Evolutionary conservation across 2,888 invertebrate genomes (phyloP).

Genomic region (Ochropleura leucogaster): DNA sequence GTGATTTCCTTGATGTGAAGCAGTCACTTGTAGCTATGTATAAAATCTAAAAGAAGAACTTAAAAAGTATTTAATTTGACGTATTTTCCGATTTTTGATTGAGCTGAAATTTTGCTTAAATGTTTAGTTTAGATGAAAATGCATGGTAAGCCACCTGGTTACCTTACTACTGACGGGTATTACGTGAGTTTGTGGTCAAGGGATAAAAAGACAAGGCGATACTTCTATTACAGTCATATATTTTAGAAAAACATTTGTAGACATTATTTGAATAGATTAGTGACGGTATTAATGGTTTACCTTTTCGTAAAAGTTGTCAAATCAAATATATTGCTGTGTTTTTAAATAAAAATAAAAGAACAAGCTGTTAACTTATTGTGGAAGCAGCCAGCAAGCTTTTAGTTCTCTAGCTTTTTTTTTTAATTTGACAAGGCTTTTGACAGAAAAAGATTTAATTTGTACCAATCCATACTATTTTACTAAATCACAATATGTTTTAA

Average conservation of each 20-base stretch:
- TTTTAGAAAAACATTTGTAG: conserved; percentile 24
- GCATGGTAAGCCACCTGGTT: too few species aligned
- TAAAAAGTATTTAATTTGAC: too few species aligned
- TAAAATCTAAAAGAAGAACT: too few species aligned
- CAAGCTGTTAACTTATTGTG: background rate
- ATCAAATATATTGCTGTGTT: conserved; percentile 12
- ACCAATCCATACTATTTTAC: too few species aligned
- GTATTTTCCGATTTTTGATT: too few species aligned
- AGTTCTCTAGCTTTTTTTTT: background rate
- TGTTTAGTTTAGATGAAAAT: too few species aligned
- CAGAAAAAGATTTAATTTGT: background rate
- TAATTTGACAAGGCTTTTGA: too few species aligned
- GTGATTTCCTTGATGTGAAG: too few species aligned
- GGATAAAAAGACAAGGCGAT: conserved; percentile 14
- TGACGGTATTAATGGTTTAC: conserved; percentile 2
- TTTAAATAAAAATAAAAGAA: conserved; percentile 14
- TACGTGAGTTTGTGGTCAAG: background rate
- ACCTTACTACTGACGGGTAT: background rate
- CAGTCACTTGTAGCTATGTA: too few species aligned
- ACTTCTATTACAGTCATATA: conserved; percentile 23
- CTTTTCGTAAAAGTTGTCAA: conserved; percentile 18
- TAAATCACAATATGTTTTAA: too few species aligned
- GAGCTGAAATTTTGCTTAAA: too few species aligned
- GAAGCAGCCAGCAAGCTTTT: conserved; percentile 1
- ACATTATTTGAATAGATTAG: conserved; percentile 30